Conservation (phyloP, 2,113 vertebrate species). For the Saccopteryx bilineata region DNA sequence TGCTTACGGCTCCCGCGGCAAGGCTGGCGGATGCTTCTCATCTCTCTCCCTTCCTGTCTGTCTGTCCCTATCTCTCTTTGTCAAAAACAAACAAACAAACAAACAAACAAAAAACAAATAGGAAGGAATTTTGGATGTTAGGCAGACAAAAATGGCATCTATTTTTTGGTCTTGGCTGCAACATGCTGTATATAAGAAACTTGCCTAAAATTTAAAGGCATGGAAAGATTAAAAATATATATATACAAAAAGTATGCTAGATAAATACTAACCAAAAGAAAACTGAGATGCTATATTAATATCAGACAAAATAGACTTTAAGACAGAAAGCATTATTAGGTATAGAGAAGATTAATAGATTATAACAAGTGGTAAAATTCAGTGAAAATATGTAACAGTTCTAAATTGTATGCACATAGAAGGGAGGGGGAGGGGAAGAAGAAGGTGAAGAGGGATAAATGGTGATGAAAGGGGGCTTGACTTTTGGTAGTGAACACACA, state of each 20-base stretch:
- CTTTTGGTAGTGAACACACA: too few species aligned
- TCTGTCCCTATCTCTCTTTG: too few species aligned
- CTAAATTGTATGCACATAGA: neutral
- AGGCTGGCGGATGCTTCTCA: too few species aligned
- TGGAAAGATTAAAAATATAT: neutral
- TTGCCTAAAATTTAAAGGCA: conserved; percentile 14
- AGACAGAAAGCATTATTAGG: neutral
- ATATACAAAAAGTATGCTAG: neutral
- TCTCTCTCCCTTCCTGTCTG: too few species aligned
- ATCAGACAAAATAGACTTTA: conserved; percentile 7
- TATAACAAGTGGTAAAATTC: neutral
- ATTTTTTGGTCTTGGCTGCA: neutral
- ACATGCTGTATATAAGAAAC: neutral
- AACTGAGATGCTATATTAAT: neutral
- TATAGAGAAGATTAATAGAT: neutral
- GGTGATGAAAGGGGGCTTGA: neutral
- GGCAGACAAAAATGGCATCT: neutral
- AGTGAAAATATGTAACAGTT: neutral
- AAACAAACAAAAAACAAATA: neutral
- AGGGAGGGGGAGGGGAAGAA: neutral
- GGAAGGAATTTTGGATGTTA: neutral
- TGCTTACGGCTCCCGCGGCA: too few species aligned
- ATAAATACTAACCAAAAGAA: conserved; percentile 26
- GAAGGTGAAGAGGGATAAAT: neutral
- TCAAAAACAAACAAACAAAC: too few species aligned